These are phyloP conservation scores for Pasiphila rectangulata DNA, from an alignment of 2,888 invertebrate species.

Conservation along the genomic window DNA sequence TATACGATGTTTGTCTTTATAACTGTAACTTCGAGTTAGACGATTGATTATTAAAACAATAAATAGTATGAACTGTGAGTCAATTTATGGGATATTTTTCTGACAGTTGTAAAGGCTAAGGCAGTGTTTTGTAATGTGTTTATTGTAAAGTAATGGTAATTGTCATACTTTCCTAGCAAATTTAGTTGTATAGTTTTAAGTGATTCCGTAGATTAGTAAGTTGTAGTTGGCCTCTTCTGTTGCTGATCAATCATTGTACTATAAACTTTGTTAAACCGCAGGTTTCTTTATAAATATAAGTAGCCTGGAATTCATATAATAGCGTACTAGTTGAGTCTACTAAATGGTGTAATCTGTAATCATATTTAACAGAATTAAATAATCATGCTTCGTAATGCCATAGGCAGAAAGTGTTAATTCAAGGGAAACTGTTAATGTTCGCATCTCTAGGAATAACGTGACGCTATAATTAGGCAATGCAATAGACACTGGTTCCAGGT, in stretches of 20 bases:
- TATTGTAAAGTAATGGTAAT: conserved; percentile 58
- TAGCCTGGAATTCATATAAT: conserved; percentile 50
- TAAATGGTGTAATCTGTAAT: conserved; percentile 52
- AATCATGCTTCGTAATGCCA: conserved; percentile 38
- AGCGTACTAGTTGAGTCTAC: conserved; percentile 53
- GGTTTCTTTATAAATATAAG: conserved; percentile 51
- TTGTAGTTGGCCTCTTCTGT: conserved; percentile 12
- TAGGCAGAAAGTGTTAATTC: conserved; percentile 32
- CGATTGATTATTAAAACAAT: conserved; percentile 16
- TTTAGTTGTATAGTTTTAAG: conserved; percentile 52
- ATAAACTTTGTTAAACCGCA: conserved; percentile 58
- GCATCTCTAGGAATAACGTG: conserved; percentile 38
- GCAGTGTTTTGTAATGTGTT: conserved; percentile 64
- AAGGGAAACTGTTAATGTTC: conserved; percentile 34
- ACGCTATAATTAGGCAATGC: conserved; percentile 55
- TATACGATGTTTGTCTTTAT: too few relatives aligned
- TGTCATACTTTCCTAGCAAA: conserved; percentile 57
- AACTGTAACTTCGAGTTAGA: conserved; percentile 23
- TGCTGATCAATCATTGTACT: conserved; percentile 57
- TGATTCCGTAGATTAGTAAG: conserved; percentile 27
- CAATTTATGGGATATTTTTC: conserved; percentile 41
- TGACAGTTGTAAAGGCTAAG: conserved; percentile 64
- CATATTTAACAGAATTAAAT: conserved; percentile 42
- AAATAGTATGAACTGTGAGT: conserved; percentile 39
- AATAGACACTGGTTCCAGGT: conserved; percentile 58